Percentiles rank a stretch among this genome's conserved stretches.
These are phyloP conservation scores for Aphidoletes aphidimyza DNA, from an alignment of 2,888 invertebrate genomes.

Conservation along the genomic window DNA sequence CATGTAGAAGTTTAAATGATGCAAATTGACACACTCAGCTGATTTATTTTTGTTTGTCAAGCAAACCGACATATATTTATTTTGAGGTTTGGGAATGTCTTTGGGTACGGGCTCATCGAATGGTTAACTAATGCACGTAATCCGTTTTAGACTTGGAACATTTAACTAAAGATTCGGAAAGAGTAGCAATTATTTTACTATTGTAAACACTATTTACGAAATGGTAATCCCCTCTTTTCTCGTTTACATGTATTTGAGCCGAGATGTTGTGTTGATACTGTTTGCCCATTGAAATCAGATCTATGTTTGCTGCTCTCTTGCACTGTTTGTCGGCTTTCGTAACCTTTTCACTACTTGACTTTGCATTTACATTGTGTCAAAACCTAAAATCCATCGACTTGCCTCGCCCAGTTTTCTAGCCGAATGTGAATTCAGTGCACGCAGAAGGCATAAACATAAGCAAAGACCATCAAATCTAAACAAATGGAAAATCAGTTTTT, in stretches of 20 bases:
- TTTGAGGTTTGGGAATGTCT: neutral
- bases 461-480: neutral
- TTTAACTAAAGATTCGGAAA: neutral
- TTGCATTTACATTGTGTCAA: neutral
- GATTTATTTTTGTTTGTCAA: neutral
- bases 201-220: slow-evolving; percentile 49
- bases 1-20: neutral
- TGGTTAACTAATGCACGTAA: neutral
- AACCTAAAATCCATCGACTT: slow-evolving; percentile 4
- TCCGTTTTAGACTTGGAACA: neutral
- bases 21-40: neutral
- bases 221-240: neutral
- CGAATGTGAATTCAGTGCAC: neutral
- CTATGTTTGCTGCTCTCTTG: too few relatives aligned
- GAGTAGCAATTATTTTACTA: slow-evolving; percentile 27
- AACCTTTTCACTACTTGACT: slow-evolving; percentile 16
- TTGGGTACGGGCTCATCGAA: neutral
- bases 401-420: too few relatives aligned
- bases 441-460: neutral
- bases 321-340: too few relatives aligned
- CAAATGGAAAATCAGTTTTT: slow-evolving; percentile 25
- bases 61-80: neutral
- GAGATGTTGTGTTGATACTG: neutral
- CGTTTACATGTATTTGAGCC: neutral
- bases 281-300: neutral